These are phyloP conservation scores for Rhynchomys soricoides DNA, from an alignment of 2,113 vertebrate species.

Conservation along the genomic window DNA sequence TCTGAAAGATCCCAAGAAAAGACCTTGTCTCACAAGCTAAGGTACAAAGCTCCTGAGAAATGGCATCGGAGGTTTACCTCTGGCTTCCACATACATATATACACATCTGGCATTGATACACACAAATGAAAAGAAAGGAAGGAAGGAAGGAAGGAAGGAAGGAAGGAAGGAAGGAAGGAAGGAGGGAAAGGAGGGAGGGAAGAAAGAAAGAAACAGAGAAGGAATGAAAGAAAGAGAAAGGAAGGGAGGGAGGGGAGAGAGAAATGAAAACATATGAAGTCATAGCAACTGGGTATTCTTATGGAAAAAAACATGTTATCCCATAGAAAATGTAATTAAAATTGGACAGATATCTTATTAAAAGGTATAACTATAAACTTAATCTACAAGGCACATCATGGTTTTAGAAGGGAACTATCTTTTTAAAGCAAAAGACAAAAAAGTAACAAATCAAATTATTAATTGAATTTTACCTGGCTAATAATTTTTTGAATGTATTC, in stretches of 20 bases:
- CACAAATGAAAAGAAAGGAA: not conserved
- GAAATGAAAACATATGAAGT: not conserved
- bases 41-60: not conserved
- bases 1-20: not conserved
- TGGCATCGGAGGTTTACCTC: not conserved
- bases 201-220: too few relatives aligned
- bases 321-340: not conserved
- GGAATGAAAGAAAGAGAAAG: too few relatives aligned
- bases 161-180: too few relatives aligned
- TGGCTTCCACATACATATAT: not conserved
- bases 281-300: not conserved
- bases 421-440: not conserved
- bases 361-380: not conserved
- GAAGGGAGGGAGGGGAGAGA: not conserved
- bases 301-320: not conserved
- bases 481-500: not conserved
- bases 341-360: not conserved
- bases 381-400: not conserved
- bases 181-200: too few relatives aligned
- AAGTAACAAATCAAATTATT: not conserved
- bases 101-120: not conserved
- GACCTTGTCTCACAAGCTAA: not conserved
- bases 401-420: not conserved
- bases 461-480: not conserved
- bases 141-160: not conserved